Evolutionary conservation across 2,113 vertebrate genomes (phyloP).

Genomic region (Fulica atra): DNA sequence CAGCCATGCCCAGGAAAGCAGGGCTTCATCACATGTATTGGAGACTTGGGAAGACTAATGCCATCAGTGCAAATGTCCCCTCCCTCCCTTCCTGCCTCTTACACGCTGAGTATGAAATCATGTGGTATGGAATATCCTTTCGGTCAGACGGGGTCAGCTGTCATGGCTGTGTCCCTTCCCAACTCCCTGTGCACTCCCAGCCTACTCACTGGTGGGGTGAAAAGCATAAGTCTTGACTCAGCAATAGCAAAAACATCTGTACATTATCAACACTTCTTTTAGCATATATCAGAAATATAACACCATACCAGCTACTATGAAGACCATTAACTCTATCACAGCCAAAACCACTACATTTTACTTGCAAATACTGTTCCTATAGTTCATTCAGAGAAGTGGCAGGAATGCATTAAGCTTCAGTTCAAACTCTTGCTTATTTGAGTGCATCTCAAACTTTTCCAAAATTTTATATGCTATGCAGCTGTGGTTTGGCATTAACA

Average conservation of each 20-base stretch:
- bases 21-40: rapidly evolving
- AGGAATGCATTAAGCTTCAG: neutral
- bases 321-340: neutral
- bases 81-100: neutral
- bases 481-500: neutral
- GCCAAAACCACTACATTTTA: neutral
- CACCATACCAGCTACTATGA: neutral
- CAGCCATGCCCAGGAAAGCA: neutral
- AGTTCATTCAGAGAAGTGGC: neutral
- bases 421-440: neutral
- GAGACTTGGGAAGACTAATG: neutral
- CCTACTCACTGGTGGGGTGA: no score
- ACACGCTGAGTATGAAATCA: neutral
- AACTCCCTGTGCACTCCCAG: no score
- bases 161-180: neutral
- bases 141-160: neutral
- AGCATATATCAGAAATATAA: neutral
- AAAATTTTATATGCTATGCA: neutral
- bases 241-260: neutral
- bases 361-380: neutral
- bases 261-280: neutral
- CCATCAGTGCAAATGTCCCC: rapidly evolving
- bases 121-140: neutral
- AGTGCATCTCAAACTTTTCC: neutral
- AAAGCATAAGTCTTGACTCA: neutral